Conservation (phyloP, 2,113 vertebrate genomes). For the Mesocricetus auratus region DNA sequence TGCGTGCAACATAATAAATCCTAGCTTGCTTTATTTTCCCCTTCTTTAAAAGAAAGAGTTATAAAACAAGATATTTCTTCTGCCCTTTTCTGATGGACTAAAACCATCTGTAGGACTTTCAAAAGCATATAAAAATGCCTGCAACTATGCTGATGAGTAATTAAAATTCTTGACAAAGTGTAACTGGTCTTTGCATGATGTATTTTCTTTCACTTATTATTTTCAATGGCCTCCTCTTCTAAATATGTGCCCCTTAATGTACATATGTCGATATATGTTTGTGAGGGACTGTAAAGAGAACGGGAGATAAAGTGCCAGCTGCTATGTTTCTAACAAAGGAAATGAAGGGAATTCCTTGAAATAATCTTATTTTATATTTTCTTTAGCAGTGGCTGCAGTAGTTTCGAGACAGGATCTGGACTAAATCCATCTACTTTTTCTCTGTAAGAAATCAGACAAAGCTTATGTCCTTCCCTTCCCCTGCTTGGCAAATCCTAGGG, state of each 20-base stretch:
- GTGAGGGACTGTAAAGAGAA: conserved; percentile 57
- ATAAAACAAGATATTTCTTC: conserved; percentile 70
- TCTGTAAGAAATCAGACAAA: conserved; percentile 85
- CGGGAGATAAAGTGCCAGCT: conserved; percentile 67
- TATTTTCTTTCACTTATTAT: conserved; percentile 77
- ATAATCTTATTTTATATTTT: conserved; percentile 70
- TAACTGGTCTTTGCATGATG: conserved; percentile 78
- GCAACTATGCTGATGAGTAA: conserved; percentile 82
- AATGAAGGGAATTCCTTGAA: conserved; percentile 75
- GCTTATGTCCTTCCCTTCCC: conserved; percentile 83
- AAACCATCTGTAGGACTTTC: conserved; percentile 83
- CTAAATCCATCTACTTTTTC: conserved; percentile 80
- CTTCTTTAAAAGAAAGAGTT: conserved; percentile 81
- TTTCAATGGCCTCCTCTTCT: conserved; percentile 72
- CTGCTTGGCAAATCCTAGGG: conserved; percentile 87
- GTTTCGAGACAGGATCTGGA: conserved; percentile 75
- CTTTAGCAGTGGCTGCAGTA: conserved; percentile 72
- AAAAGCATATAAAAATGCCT: conserved; percentile 80
- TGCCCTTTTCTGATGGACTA: conserved; percentile 72
- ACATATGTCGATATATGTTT: conserved; percentile 69
- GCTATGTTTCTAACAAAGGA: conserved; percentile 72
- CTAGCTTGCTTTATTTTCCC: conserved; percentile 81
- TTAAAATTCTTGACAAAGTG: conserved; percentile 83
- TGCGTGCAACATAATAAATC: conserved; percentile 82
- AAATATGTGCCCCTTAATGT: conserved; percentile 76